These are phyloP conservation scores for Dynastes grantii DNA, from an alignment of 2,888 invertebrate species.

Conservation along the genomic window DNA sequence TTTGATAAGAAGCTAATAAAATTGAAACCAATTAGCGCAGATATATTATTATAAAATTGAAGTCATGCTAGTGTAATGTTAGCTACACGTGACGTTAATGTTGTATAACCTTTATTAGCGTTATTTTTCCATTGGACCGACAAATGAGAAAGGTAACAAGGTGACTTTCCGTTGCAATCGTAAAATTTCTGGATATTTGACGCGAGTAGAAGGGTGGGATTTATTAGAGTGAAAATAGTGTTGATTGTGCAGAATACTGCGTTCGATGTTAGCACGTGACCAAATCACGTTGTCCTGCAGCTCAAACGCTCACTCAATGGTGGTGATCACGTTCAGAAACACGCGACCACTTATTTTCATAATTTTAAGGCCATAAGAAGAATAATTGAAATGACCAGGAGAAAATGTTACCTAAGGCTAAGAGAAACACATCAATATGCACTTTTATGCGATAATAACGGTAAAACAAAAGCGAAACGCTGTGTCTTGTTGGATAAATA, in stretches of 20 bases:
- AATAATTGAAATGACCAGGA: conserved; percentile 18
- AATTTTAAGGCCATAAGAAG: conserved; percentile 31
- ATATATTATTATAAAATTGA: conserved; percentile 4
- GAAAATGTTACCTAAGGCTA: conserved; percentile 36
- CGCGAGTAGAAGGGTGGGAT: conserved; percentile 14
- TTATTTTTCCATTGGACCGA: conserved; percentile 1
- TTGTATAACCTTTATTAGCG: conserved; percentile 24
- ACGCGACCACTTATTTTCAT: conserved; percentile 33
- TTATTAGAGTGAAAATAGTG: conserved; percentile 21
- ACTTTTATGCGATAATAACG: conserved; percentile 22
- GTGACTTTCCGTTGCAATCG: conserved; percentile 24
- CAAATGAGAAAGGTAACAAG: conserved; percentile 20
- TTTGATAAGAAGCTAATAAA: not conserved
- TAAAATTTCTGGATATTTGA: conserved; percentile 23
- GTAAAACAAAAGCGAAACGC: conserved; percentile 4
- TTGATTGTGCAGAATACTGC: not conserved
- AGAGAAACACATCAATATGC: conserved; percentile 19
- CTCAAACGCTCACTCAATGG: conserved; percentile 3
- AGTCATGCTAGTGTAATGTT: not conserved
- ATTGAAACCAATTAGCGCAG: not conserved
- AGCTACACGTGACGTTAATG: conserved; percentile 23
- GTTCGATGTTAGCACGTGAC: conserved; percentile 26
- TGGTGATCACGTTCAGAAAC: conserved; percentile 33
- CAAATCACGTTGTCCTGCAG: conserved; percentile 25
- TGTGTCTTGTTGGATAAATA: conserved; percentile 24